A percentile compares a stretch with the other conserved stretches of the same genome.
These are phyloP conservation scores for Agrotis puta DNA, from an alignment of 2,888 invertebrate species.

Conservation along the genomic window DNA sequence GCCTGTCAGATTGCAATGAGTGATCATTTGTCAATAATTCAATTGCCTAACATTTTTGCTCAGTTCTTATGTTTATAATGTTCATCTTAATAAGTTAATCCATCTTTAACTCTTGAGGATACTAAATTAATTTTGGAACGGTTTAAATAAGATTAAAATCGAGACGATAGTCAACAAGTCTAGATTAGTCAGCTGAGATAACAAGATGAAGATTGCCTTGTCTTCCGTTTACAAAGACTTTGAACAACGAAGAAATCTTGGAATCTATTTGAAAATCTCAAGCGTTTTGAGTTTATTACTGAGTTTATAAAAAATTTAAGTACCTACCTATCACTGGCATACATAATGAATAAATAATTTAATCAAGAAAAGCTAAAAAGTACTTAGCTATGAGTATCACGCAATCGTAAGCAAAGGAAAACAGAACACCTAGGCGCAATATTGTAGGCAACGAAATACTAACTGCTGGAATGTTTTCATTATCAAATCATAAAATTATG, in stretches of 20 bases:
- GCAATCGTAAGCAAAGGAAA: background rate
- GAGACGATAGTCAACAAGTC: background rate
- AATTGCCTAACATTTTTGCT: slow-evolving; percentile 5
- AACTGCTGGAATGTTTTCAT: background rate
- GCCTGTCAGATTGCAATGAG: slow-evolving; percentile 35
- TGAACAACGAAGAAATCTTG: background rate
- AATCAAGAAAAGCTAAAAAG: background rate
- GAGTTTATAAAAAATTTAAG: background rate
- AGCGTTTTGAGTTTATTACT: background rate
- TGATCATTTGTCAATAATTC: slow-evolving; percentile 16
- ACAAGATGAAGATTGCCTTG: background rate
- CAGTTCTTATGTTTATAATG: background rate
- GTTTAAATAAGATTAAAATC: background rate
- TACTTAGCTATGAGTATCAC: background rate
- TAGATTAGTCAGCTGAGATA: background rate
- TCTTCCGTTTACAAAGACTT: slow-evolving; percentile 1
- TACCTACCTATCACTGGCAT: too few relatives aligned
- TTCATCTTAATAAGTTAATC: too few relatives aligned
- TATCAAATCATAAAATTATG: slow-evolving; percentile 1
- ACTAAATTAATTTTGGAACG: background rate
- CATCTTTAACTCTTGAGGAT: background rate
- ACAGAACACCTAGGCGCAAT: slow-evolving; percentile 3
- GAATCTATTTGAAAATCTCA: background rate
- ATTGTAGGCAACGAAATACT: background rate
- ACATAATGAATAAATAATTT: too few relatives aligned